Evolutionary conservation across 2,797 vertebrate genomes (phyloP), one percentile per base, ranked within the genome.

Genomic region (Chelonia mydas): DNA sequence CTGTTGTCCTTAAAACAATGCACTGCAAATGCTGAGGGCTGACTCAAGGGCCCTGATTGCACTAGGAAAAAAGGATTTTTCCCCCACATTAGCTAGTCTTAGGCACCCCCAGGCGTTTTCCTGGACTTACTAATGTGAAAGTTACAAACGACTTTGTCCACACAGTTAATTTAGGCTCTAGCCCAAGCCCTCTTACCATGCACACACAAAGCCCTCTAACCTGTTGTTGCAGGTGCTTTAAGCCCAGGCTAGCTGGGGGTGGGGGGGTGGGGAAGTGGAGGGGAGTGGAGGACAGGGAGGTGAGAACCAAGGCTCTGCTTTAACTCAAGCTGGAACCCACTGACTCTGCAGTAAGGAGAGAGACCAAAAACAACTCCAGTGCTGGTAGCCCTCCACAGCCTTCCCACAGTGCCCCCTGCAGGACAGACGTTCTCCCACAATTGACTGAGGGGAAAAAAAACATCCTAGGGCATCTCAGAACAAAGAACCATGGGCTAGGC

Each of bases 251-350:
- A 68, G 10, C 5, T 37, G 33, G 37, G n/a, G 1, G 7, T n/a
- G n/a, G n/a, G n/a, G n/a, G n/a, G n/a, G n/a, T 5, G 16, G 61
- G 4, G 23, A 4, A 7, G 0, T 1, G 10, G 53, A 12, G 79
- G 2, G 13, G 0, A 0, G 41, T 51, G 51, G 47, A 77, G 7
- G 15, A 50, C 49, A 50, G 51, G 12, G 5, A 80, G 65, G 16
- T 6, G 23, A 55, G 61, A 13, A 33, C 53, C 61, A 93, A 33
- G 2, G 33, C 2, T 27, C 27, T 51, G 33, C 72, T 84, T 88
- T 90, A 86, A 87, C 31, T 86, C 0, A 68, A 49, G 2, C 59
- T 72, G 37, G 21, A 72, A 41, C 68, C 68, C 33, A n/a, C 33
- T 17, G 11, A 25, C 65, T 11, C 23, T 72, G 19, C 65, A 23